A percentile compares a stretch with the other conserved stretches of the same genome.
Evolutionary conservation across 2,888 invertebrate genomes (phyloP).

Genomic region (Scaptomyza caliginosa): DNA sequence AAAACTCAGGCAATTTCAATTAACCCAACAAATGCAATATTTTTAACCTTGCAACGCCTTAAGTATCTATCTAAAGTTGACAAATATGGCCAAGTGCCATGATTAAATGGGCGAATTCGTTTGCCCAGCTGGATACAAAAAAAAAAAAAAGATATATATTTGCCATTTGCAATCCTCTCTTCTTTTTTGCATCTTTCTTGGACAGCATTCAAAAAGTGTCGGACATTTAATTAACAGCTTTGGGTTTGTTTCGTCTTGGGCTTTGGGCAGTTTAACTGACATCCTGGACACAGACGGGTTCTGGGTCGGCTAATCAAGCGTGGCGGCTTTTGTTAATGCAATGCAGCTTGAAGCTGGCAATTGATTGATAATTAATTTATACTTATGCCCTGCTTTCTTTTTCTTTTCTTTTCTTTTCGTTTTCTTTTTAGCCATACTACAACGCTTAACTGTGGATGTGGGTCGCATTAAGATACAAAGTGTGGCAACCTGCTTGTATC

Average conservation of each 20-base stretch:
- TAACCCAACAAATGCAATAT: constrained; percentile 57
- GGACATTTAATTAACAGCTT: constrained; percentile 63
- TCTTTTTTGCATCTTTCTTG: background rate
- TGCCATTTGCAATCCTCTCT: constrained; percentile 4
- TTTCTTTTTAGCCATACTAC: constrained; percentile 88
- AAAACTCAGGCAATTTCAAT: constrained; percentile 59
- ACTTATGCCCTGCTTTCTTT: constrained; percentile 57
- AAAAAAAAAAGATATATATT: constrained; percentile 15
- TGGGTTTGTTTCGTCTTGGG: background rate
- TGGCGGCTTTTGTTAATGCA: constrained; percentile 43
- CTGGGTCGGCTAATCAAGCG: constrained; percentile 51
- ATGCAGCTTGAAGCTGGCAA: constrained; percentile 31
- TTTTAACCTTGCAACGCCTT: constrained; percentile 37
- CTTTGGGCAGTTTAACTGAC: constrained; percentile 43
- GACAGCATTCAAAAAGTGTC: constrained; percentile 43
- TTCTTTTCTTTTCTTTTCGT: constrained; percentile 40
- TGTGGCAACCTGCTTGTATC: constrained; percentile 93
- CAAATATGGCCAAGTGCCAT: constrained; percentile 49
- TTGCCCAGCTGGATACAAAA: background rate
- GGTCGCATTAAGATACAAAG: constrained; percentile 95
- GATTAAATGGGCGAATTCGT: constrained; percentile 45
- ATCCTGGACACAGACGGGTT: constrained; percentile 62
- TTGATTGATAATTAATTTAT: constrained; percentile 73
- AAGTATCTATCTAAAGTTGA: constrained; percentile 40
- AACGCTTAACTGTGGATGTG: constrained; percentile 88